phyloP scores from a whole-genome alignment of 37 sponge, comb jelly and placozoan species.

The Halichondria panicea region DNA sequence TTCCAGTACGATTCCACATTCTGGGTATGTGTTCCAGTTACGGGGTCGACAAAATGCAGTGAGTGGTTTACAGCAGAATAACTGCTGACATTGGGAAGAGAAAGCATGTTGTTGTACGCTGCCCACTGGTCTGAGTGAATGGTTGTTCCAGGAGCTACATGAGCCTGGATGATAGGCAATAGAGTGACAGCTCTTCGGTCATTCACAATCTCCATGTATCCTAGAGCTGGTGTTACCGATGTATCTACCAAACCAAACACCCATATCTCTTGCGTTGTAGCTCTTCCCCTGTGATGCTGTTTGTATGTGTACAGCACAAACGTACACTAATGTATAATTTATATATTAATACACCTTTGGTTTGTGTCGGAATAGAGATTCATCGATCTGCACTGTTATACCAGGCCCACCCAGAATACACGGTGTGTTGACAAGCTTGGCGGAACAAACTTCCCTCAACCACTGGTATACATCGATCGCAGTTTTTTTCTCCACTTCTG shows the following conservation, averaged over 20 bases:
- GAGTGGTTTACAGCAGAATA: conserved; percentile 23
- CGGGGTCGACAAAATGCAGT: conserved; percentile 43
- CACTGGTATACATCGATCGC: conserved; percentile 49
- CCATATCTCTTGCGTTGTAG: conserved; percentile 50
- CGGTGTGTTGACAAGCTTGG: conserved; percentile 15
- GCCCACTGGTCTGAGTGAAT: conserved; percentile 62
- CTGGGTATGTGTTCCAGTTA: conserved; percentile 63
- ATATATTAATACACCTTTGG: conserved; percentile 33
- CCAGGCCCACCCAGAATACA: conserved; percentile 37
- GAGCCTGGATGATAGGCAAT: conserved; percentile 59
- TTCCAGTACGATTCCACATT: conserved; percentile 70
- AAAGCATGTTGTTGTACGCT: no score
- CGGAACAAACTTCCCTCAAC: conserved; percentile 46
- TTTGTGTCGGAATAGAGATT: conserved; percentile 50
- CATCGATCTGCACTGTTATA: conserved; percentile 49
- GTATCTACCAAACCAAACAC: conserved; percentile 77
- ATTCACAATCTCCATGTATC: conserved; percentile 63
- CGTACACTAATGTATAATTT: neutral
- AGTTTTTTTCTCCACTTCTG: neutral
- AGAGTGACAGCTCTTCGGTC: conserved; percentile 49
- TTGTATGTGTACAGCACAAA: neutral
- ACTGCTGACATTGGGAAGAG: no score
- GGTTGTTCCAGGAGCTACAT: conserved; percentile 39
- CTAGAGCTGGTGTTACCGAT: conserved; percentile 27
- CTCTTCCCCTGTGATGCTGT: conserved; percentile 59